Evolutionary conservation across 2,797 vertebrate genomes (phyloP), one percentile per base, ranked within the genome.

Genomic region (Coranthus polyacanthus): DNA sequence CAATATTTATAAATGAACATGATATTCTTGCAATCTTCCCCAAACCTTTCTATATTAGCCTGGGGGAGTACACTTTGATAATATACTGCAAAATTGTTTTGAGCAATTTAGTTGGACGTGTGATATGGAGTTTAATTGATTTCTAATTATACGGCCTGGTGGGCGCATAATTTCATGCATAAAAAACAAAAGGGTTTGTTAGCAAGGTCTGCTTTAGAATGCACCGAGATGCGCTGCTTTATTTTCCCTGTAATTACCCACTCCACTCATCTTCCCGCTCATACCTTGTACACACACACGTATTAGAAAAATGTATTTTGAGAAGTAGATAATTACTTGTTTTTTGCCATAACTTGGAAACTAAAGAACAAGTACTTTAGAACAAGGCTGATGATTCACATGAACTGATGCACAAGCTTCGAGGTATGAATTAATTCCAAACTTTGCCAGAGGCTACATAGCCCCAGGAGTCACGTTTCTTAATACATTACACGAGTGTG

Each of bases 81-180:
- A 68, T 68, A 53, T 2, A 54, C 69, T 51, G 44, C 51, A 45
- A 56, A 74, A 55, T 17, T 22, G 60, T 74, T 83, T 20, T 59
- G 71, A 78, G 70, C 63, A 63, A 21, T 79, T 79, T 68, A 68
- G 75, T 16, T 78, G 82, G 58, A 83, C 68, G 72, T 75, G 68
- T 76, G 78, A 82, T 86, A 67, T 63, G 63, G 62, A 80, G 76
- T 82, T 83, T 85, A 87, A 87, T 88, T 88, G 82, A 83, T 91
- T 86, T 82, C 70, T 89, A 91, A 92, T 92, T 86, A 89, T 50
- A 69, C 37, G 62, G 66, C 32, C 73, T 46, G 71, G 53, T 82
- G 78, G 72, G 58, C 17, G 34, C 62, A 63, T 90, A 54, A 86
- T 88, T 84, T 74, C 71, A 82, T 78, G 78, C 38, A 4, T 59